phyloP scores from a whole-genome alignment of 1,140 invertebrate genomes.

The Lutraria rhynchaena region DNA sequence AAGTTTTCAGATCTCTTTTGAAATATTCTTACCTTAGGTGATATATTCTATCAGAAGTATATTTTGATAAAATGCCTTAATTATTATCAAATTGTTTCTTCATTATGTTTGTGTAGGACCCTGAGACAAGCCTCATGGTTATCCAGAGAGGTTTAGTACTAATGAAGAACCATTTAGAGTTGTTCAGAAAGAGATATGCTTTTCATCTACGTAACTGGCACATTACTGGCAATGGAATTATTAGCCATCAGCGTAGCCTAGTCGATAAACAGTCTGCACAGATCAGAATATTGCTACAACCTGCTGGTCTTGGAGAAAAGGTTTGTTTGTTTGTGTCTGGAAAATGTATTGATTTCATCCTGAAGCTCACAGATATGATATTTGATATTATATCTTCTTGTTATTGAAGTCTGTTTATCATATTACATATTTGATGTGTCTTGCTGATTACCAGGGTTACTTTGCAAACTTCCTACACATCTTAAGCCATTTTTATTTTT shows the following conservation, averaged over 20 bases:
- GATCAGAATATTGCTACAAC: slow-evolving; percentile 91
- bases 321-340: slow-evolving; percentile 68
- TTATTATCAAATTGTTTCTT: neutral
- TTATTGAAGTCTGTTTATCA: too few relatives aligned
- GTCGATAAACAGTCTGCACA: slow-evolving; percentile 85
- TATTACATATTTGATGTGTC: too few relatives aligned
- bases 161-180: slow-evolving; percentile 95
- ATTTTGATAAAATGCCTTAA: neutral
- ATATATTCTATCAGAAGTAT: neutral
- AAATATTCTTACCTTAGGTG: too few relatives aligned
- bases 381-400: too few relatives aligned
- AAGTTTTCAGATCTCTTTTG: too few relatives aligned
- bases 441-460: too few relatives aligned
- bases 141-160: slow-evolving; percentile 94
- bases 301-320: slow-evolving; percentile 89
- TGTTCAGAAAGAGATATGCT: slow-evolving; percentile 90
- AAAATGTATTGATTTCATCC: too few relatives aligned
- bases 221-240: slow-evolving; percentile 88
- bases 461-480: too few relatives aligned
- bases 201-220: slow-evolving; percentile 84
- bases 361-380: too few relatives aligned
- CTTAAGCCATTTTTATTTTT: too few relatives aligned
- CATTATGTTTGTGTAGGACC: slow-evolving; percentile 76
- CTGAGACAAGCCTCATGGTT: slow-evolving; percentile 92
- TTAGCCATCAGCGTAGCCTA: slow-evolving; percentile 86